Base-by-base conservation (phyloP, 2,113 vertebrate species). In the Poeciliopsis turrubarensis region DNA sequence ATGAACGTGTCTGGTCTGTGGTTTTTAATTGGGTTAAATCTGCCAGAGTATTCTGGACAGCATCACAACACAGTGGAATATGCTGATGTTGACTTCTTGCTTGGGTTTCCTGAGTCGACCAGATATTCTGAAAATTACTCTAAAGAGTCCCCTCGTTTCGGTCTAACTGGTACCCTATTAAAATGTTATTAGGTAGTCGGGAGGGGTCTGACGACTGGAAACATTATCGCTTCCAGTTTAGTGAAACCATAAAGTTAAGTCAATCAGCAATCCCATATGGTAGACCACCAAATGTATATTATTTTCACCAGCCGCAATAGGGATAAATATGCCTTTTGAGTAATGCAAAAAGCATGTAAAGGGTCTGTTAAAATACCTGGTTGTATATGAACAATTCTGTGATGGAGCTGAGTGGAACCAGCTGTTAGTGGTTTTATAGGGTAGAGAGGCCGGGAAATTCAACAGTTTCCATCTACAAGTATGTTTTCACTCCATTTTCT, bases 161-260 rank as follows among this genome's bases (percentile, higher is more conserved):
- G 82, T 89, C 83, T 90, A 78, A 66, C 85, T 83, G 72, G 86
- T 87, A 86, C 77, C 81, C 91, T 88, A 85, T 94, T 92, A 93
- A 91, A 91, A 78, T 81, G 80, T 79, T 88, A 90, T 93, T 92
- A 88, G 74, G 78, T 71, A 29, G 77, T 64, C 63, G 60, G 79
- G 78, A 69, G 72, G 65, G 62, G 69, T 71, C 51, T 70, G 67
- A 41, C 73, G 60, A 75, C 34, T 72, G 47, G 82, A 82, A 72
- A 77, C 88, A 85, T 81, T 76, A 87, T 83, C 30, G 73, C 87
- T 87, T 91, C 72, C 79, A 82, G 84, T 86, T 89, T 65, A 85
- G 82, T 77, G 72, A 73, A 88, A 73, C 75, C 81, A 83, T 84
- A 80, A 88, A 89, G 77, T 77, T 63, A 71, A 89, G 88, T 89